Evolutionary conservation across 2,888 invertebrate species (phyloP).

Genomic region (Argynnis bischoffii): DNA sequence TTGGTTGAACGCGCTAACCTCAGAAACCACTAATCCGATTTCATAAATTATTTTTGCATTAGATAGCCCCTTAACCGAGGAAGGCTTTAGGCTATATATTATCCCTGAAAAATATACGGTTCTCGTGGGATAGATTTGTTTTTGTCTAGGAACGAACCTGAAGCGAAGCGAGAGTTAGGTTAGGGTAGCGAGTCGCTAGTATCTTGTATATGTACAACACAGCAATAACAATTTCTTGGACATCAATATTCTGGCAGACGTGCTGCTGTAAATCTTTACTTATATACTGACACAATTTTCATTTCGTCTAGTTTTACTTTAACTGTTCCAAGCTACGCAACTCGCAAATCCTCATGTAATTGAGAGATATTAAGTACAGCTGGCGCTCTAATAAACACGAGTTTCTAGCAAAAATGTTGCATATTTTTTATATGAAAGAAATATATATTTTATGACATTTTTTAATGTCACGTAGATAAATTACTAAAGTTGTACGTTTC

Average conservation of each 20-base stretch:
- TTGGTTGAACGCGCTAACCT: no score
- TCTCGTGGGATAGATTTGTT: no score
- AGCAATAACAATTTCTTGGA: no score
- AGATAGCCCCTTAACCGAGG: no score
- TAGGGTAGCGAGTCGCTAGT: no score
- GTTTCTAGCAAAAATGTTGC: background rate
- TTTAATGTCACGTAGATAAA: background rate
- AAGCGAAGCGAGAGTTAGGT: no score
- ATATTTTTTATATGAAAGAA: background rate
- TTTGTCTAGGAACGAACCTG: no score
- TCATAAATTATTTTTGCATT: no score
- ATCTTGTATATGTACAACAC: no score
- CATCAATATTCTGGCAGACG: background rate
- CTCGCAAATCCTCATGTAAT: background rate
- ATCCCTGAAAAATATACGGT: no score
- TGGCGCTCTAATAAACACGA: conserved; percentile 13
- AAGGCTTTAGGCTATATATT: no score
- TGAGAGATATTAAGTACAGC: conserved; percentile 14
- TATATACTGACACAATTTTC: background rate
- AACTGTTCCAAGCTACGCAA: conserved; percentile 18
- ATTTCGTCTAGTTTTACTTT: conserved; percentile 7
- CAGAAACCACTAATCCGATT: no score
- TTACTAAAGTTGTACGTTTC: background rate
- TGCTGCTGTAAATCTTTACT: background rate
- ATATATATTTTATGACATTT: background rate